These are phyloP conservation scores for Heterodera schachtii DNA, from an alignment of 1,140 invertebrate genomes.

Conservation along the genomic window DNA sequence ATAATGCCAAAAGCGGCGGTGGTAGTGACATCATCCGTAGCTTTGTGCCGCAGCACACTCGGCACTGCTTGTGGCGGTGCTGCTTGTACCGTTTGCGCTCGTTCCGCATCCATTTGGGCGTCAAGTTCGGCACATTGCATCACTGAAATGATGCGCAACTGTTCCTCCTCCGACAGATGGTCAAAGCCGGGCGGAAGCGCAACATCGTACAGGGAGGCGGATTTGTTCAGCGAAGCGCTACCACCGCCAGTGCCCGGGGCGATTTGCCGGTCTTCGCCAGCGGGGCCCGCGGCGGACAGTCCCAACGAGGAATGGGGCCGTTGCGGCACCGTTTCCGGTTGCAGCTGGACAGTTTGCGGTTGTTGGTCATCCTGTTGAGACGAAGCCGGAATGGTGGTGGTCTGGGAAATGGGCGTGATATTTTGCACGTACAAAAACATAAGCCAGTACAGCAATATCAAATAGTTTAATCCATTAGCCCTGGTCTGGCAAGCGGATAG, in stretches of 20 bases:
- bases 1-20: not conserved
- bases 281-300: slow-evolving; percentile 1
- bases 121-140: slow-evolving; percentile 63
- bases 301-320: slow-evolving; percentile 35
- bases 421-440: too few species aligned
- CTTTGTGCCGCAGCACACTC: too few species aligned
- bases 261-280: not conserved
- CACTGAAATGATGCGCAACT: slow-evolving; percentile 60
- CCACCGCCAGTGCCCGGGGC: slow-evolving; percentile 3
- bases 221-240: not conserved
- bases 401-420: too few species aligned
- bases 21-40: too few species aligned
- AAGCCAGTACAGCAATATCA: too few species aligned
- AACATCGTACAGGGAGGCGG: not conserved
- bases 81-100: not conserved
- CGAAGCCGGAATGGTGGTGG: not conserved
- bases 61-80: not conserved
- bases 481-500: too few species aligned
- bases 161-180: slow-evolving; percentile 61
- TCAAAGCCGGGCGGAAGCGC: slow-evolving; percentile 60
- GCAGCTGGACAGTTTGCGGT: not conserved
- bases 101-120: slow-evolving; percentile 19
- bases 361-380: not conserved
- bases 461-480: too few species aligned
- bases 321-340: not conserved